Conservation (phyloP, 1,140 invertebrate species). For the Pogonognathellus flavescens region DNA sequence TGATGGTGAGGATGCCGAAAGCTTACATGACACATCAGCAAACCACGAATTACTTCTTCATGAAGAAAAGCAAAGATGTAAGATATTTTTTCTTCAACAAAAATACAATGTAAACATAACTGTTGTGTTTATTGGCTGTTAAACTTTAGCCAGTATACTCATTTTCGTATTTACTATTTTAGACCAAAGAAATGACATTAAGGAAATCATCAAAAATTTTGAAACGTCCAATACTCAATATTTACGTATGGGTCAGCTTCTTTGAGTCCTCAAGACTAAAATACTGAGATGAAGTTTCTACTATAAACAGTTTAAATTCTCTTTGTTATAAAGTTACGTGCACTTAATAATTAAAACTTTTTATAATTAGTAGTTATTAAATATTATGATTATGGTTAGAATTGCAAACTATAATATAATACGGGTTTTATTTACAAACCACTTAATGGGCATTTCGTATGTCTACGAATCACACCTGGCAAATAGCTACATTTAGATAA, state of each 20-base stretch:
- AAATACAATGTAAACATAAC: not conserved
- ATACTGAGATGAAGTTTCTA: no score
- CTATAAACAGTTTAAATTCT: no score
- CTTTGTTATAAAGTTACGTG: not conserved
- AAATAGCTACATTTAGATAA: no score
- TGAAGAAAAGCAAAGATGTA: constrained; percentile 27
- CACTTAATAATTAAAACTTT: not conserved
- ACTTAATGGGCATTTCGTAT: no score
- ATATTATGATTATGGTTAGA: no score
- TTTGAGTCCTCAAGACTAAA: not conserved
- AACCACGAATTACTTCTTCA: constrained; percentile 5
- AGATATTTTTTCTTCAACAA: not conserved
- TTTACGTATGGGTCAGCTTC: not conserved
- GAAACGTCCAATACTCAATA: not conserved
- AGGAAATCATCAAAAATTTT: constrained; percentile 30
- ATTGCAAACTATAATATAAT: no score
- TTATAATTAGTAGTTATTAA: not conserved
- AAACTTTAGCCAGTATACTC: not conserved
- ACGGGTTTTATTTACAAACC: no score
- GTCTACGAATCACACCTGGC: no score
- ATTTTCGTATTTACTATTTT: not conserved
- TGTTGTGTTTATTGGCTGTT: not conserved
- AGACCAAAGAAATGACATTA: constrained; percentile 12
- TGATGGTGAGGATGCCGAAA: not conserved
- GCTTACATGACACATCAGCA: not conserved